Conservation (phyloP, 2,888 invertebrate genomes). For the Ichneumoninae sp. region DNA sequence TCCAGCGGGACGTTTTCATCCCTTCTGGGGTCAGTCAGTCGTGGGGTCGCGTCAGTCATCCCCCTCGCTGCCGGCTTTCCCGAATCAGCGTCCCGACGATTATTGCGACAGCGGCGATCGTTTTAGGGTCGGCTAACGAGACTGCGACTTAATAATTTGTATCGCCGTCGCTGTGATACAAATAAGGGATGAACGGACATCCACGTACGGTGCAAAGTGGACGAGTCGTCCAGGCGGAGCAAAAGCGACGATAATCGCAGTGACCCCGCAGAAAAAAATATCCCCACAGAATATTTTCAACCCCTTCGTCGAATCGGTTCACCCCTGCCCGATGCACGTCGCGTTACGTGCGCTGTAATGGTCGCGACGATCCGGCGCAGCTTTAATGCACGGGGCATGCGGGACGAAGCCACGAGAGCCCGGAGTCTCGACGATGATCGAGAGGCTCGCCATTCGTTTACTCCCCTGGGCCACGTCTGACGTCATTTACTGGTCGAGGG, state of each 20-base stretch:
- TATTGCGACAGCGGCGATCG: conserved; percentile 18
- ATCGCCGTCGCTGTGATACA: background rate
- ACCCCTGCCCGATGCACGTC: conserved; percentile 12
- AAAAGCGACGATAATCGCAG: conserved; percentile 23
- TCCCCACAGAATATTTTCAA: conserved; percentile 10
- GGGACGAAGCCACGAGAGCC: conserved; percentile 45
- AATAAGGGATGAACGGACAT: background rate
- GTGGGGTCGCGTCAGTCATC: conserved; percentile 1
- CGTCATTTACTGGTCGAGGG: conserved; percentile 31
- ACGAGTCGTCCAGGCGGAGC: conserved; percentile 7
- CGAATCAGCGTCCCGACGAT: conserved; percentile 31
- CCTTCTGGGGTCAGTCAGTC: conserved; percentile 26
- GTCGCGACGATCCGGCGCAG: background rate
- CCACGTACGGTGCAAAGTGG: background rate
- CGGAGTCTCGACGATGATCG: conserved; percentile 59
- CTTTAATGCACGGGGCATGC: conserved; percentile 34
- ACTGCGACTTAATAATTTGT: conserved; percentile 36
- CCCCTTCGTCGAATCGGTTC: conserved; percentile 19
- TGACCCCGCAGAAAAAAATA: background rate
- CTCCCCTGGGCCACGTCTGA: conserved; percentile 50
- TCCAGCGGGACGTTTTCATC: conserved; percentile 45
- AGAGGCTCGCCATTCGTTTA: conserved; percentile 42
- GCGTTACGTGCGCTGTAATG: background rate
- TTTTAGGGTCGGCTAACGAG: conserved; percentile 14
- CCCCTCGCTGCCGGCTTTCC: conserved; percentile 19